phyloP scores from a whole-genome alignment of 2,797 vertebrate genomes.

The Pantherophis alleghaniensis region DNA sequence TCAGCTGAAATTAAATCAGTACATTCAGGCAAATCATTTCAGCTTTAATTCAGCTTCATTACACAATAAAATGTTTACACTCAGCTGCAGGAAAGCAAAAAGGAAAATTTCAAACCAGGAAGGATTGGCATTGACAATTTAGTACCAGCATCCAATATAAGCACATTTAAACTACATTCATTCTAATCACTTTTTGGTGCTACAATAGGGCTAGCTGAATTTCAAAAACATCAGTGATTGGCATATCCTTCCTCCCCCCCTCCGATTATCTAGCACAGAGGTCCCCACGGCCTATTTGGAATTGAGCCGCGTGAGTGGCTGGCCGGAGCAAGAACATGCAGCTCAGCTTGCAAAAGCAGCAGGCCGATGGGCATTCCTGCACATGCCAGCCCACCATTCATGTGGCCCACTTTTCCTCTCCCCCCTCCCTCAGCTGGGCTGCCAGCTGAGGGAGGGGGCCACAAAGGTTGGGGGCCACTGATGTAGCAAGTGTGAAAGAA shows the following conservation, averaged over 20 bases:
- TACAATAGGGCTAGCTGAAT: neutral
- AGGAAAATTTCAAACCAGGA: neutral
- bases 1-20: neutral
- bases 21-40: neutral
- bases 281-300: neutral
- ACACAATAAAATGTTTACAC: neutral
- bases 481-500: neutral
- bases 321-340: neutral
- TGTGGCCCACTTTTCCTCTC: neutral
- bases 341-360: neutral
- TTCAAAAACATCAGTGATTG: neutral
- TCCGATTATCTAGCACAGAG: neutral
- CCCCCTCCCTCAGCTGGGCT: neutral
- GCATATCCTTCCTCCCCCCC: neutral
- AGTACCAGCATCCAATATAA: neutral
- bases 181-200: neutral
- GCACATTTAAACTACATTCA: neutral
- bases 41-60: neutral
- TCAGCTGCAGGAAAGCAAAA: neutral
- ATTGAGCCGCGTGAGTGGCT: accelerated
- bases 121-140: neutral
- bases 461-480: neutral
- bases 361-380: neutral
- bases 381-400: no score
- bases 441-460: neutral